phyloP scores from a whole-genome alignment of 2,113 vertebrate genomes.

The Epinephelus cyanopodus region DNA sequence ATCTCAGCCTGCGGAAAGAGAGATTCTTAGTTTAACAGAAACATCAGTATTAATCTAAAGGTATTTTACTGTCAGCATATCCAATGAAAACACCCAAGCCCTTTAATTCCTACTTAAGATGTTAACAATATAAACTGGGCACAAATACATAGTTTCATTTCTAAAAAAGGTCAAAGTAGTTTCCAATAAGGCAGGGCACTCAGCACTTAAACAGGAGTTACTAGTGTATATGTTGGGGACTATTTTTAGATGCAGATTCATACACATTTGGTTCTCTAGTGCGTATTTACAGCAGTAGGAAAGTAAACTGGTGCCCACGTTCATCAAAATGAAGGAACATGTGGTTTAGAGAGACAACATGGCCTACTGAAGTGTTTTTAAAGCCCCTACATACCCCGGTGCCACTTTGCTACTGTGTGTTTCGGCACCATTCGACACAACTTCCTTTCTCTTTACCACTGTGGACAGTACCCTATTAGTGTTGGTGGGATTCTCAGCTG shows the following conservation, averaged over 20 bases:
- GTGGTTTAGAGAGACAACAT: no score
- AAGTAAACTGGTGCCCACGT: background rate
- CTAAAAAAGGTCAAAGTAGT: background rate
- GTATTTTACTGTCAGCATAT: background rate
- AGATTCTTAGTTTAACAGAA: background rate
- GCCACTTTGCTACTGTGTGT: no score
- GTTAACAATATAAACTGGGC: background rate
- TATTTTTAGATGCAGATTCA: background rate
- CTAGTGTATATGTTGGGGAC: no score
- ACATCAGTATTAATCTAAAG: background rate
- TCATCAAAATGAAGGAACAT: no score
- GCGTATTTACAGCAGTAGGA: no score
- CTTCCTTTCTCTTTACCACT: no score
- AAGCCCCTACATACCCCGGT: no score
- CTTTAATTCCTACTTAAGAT: no score
- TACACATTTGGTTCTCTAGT: background rate
- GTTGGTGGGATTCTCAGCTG: no score
- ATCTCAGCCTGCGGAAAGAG: constrained; percentile 91
- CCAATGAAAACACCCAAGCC: background rate
- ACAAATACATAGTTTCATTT: background rate
- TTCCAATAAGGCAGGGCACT: background rate
- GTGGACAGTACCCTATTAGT: no score
- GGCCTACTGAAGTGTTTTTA: no score
- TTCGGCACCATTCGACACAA: no score
- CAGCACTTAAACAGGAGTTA: background rate